Evolutionary conservation across 2,888 invertebrate genomes (phyloP).

Genomic region (Caenorhabditis parvicauda): DNA sequence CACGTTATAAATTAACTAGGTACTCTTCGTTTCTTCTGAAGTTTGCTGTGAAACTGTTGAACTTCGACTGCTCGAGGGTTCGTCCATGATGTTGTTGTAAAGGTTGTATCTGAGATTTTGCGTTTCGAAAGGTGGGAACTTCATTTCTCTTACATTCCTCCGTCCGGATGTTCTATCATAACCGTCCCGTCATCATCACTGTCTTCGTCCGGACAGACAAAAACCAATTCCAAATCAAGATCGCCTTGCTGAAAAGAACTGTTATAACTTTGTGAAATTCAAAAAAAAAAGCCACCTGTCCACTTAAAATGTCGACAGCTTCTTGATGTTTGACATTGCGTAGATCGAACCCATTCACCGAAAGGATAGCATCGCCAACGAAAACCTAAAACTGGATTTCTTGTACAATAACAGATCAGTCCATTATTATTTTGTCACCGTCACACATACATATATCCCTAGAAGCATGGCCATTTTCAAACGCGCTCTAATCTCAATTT

Average conservation of each 20-base stretch:
- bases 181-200: conserved; percentile 66
- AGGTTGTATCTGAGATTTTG: conserved; percentile 31
- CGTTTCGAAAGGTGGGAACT: background rate
- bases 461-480: too few species aligned
- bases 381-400: conserved; percentile 67
- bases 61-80: conserved; percentile 28
- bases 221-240: conserved; percentile 77
- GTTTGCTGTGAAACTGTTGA: conserved; percentile 31
- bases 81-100: conserved; percentile 29
- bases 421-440: too few species aligned
- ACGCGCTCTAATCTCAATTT: too few species aligned
- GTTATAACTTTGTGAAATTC: too few species aligned
- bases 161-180: conserved; percentile 53
- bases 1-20: conserved; percentile 7
- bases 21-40: conserved; percentile 25
- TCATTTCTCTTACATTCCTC: conserved; percentile 37
- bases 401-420: background rate
- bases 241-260: conserved; percentile 69
- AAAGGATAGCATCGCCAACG: conserved; percentile 81
- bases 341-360: conserved; percentile 78
- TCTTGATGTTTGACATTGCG: conserved; percentile 78
- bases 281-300: conserved; percentile 69
- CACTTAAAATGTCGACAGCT: conserved; percentile 78
- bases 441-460: too few species aligned
- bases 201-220: conserved; percentile 74